Percentiles rank a stretch among this genome's conserved stretches.
Evolutionary conservation across 2,888 invertebrate genomes (phyloP).

Genomic region (Drosophila anomelani): DNA sequence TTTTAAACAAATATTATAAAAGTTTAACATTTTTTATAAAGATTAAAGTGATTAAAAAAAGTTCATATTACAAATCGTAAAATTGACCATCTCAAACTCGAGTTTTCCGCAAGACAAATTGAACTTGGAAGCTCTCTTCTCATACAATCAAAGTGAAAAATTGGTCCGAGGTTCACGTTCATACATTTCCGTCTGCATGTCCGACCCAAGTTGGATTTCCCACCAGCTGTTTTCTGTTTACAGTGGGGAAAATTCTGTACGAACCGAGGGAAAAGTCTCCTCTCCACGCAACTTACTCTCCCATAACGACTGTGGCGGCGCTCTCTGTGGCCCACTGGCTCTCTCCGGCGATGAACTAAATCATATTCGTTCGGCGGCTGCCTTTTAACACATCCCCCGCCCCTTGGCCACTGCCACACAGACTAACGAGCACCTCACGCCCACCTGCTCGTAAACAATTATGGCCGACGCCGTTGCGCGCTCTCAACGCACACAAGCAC

Average conservation of each 20-base stretch:
- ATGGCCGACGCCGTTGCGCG: slow-evolving; percentile 76
- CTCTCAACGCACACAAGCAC: slow-evolving; percentile 60
- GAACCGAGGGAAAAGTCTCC: slow-evolving; percentile 10
- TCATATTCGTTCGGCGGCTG: slow-evolving; percentile 55
- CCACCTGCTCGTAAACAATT: slow-evolving; percentile 78
- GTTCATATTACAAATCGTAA: not conserved
- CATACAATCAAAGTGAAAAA: slow-evolving; percentile 7
- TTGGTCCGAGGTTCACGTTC: slow-evolving; percentile 7
- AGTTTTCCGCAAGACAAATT: slow-evolving; percentile 5
- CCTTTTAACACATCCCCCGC: slow-evolving; percentile 53
- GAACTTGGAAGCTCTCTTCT: not conserved
- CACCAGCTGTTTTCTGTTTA: slow-evolving; percentile 79
- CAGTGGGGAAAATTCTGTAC: slow-evolving; percentile 40
- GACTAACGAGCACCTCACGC: slow-evolving; percentile 62
- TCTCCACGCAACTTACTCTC: slow-evolving; percentile 6
- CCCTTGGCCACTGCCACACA: slow-evolving; percentile 39
- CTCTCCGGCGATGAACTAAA: slow-evolving; percentile 32
- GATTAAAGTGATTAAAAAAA: not conserved
- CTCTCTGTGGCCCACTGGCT: slow-evolving; percentile 24
- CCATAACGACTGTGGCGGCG: not conserved
- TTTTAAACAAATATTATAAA: not conserved
- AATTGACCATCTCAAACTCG: not conserved
- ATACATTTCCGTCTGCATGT: slow-evolving; percentile 11
- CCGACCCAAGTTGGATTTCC: slow-evolving; percentile 7
- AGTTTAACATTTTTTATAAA: not conserved